Base-by-base conservation (phyloP, 2,888 invertebrate genomes). In the Petrophora chlorosata region DNA sequence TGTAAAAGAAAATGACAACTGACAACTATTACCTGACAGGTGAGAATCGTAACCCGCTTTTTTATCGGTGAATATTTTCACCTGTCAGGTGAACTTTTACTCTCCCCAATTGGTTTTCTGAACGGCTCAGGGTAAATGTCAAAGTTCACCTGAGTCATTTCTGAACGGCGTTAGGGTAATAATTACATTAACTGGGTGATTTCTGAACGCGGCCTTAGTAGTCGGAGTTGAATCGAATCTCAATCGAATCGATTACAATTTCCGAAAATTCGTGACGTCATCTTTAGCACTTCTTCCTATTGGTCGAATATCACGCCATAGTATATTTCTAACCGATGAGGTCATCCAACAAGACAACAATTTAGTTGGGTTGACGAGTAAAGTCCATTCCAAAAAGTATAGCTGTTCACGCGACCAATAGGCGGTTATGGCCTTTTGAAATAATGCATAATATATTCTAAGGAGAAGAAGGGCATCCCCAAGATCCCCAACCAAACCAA, bases 391-490 rank as follows among this genome's bases (percentile, higher is more conserved):
- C 64, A 65, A 80, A 86, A 82, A 68, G 85, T 77, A 59, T 64
- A 50, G 56, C 58, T 50, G 53, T 54, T 23, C 45, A 63, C 58
- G 61, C 43, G 59, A 70, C 60, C 56, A 56, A 57, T 53, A 19
- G 82, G 78, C 74, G 57, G 70, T 73, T 89, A 82, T 3, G 83
- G 62, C 81, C 55, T 86, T 85, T 82, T 52, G 70, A 61, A 64
- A 56, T 56, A 55, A 51, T n/a, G n/a, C n/a, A 43, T 47, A 34
- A 67, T 63, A 76, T 81, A 76, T 82, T 82, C 78, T 79, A 63
- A 71, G 69, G 81, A n/a, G n/a, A n/a, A 86, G 82, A 85, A 86
- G 88, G 89, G 88, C 85, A 88, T 88, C 88, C 88, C 89, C 88
- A 79, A 84, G 81, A n/a, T n/a, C n/a, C n/a, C n/a, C n/a, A n/a